Evolutionary conservation across 1,140 invertebrate genomes (phyloP).

Genomic region (Trigoniulus corallinus): DNA sequence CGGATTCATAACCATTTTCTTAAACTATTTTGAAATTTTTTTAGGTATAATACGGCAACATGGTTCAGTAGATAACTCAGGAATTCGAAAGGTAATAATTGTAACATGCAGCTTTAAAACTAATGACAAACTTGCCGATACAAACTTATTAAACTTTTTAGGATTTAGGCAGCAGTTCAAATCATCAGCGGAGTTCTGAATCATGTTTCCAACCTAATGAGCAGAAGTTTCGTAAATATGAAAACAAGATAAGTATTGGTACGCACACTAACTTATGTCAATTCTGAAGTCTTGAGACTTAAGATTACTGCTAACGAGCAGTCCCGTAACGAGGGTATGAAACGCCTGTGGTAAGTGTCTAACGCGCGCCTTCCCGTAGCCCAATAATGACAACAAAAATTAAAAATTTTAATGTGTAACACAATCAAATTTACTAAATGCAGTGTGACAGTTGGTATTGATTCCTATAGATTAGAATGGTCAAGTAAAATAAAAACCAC

Average conservation of each 20-base stretch:
- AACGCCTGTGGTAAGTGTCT: no score
- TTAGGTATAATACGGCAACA: conserved; percentile 25
- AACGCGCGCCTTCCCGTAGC: no score
- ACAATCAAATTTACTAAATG: no score
- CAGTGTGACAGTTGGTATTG: no score
- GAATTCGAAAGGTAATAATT: conserved; percentile 7
- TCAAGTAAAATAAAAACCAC: no score
- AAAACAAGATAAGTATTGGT: conserved; percentile 62
- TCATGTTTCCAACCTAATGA: conserved; percentile 63
- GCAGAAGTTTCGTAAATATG: conserved; percentile 58
- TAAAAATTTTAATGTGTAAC: no score
- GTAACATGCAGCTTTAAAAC: conserved; percentile 21
- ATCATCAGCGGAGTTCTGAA: no score
- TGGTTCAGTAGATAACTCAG: conserved; percentile 13
- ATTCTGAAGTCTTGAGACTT: background rate
- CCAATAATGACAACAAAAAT: no score
- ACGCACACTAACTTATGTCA: background rate
- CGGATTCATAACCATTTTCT: background rate
- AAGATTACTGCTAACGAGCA: no score
- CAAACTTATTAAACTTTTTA: conserved; percentile 6
- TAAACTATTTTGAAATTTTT: no score
- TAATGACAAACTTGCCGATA: conserved; percentile 8
- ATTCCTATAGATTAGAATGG: no score
- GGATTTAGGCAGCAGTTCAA: conserved; percentile 33
- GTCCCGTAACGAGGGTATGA: no score